A percentile compares a stretch with the other conserved stretches of the same genome.
These are phyloP conservation scores for Uromys caudimaculatus DNA, from an alignment of 2,797 vertebrate species.

Conservation along the genomic window DNA sequence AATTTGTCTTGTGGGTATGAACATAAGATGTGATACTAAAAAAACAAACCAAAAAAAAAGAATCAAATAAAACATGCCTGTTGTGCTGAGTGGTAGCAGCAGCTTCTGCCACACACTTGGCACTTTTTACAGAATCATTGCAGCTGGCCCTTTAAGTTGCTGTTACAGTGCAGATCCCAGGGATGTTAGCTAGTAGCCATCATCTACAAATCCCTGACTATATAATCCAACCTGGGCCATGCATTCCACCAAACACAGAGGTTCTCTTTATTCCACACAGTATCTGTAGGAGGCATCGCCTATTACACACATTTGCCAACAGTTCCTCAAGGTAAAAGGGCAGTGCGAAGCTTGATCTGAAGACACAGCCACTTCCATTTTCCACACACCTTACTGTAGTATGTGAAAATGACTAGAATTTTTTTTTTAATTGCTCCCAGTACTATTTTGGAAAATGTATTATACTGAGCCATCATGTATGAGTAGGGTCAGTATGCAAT, in stretches of 20 bases:
- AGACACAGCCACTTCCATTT: neutral
- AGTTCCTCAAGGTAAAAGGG: neutral
- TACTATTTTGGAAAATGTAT: neutral
- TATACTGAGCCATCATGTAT: neutral
- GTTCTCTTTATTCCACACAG: no score
- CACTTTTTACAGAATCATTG: neutral
- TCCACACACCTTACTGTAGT: neutral
- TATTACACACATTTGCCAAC: neutral
- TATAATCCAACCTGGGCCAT: neutral
- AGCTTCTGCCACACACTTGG: neutral
- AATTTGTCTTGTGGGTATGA: neutral
- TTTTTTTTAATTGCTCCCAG: neutral
- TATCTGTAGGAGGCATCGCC: fast-evolving
- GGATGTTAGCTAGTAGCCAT: no score
- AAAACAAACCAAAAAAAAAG: constrained; percentile 7
- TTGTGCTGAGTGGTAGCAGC: neutral
- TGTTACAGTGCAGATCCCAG: neutral
- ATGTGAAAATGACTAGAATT: neutral
- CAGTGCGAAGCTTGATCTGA: neutral
- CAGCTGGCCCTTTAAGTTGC: neutral
- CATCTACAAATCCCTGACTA: neutral
- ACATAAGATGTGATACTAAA: neutral
- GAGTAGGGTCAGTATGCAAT: neutral
- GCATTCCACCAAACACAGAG: fast-evolving
- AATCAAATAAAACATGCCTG: neutral